phyloP scores from a whole-genome alignment of 2,113 vertebrate genomes.

The Azemiops feae region DNA sequence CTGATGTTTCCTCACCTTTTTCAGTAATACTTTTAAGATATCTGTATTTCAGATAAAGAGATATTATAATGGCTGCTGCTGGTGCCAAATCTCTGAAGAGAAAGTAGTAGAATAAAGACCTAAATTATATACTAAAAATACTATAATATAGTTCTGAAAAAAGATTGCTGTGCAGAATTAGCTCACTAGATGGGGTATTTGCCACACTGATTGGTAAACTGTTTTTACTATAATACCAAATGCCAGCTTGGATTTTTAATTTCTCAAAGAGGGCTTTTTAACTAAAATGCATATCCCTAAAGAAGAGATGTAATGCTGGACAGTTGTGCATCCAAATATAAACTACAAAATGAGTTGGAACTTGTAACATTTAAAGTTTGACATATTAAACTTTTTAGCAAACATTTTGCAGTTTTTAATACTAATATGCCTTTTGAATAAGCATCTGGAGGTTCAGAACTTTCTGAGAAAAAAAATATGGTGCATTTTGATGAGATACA shows the following conservation, averaged over 20 bases:
- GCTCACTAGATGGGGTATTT: constrained; percentile 66
- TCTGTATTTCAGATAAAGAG: not conserved
- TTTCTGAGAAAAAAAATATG: not conserved
- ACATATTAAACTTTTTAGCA: constrained; percentile 12
- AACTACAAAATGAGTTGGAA: constrained; percentile 13
- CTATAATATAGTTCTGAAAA: not conserved
- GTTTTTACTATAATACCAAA: fast-evolving
- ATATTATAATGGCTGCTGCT: not conserved
- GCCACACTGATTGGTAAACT: constrained; percentile 28
- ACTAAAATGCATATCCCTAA: not conserved
- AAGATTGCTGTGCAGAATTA: constrained; percentile 45
- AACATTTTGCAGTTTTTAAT: constrained; percentile 21
- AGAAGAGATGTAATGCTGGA: not conserved
- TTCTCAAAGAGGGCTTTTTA: not conserved
- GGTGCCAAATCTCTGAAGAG: not conserved
- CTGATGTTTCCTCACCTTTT: not conserved
- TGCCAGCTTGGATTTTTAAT: not conserved
- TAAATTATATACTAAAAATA: not conserved
- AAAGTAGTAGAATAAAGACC: not conserved
- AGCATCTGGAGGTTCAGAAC: not conserved
- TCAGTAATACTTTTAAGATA: not conserved
- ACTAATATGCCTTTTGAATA: not conserved
- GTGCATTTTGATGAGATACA: not conserved
- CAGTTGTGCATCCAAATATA: not conserved
- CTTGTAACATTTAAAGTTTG: not conserved